Base-by-base conservation (phyloP, 2,797 vertebrate species). In the Decapterus maruadsi region DNA sequence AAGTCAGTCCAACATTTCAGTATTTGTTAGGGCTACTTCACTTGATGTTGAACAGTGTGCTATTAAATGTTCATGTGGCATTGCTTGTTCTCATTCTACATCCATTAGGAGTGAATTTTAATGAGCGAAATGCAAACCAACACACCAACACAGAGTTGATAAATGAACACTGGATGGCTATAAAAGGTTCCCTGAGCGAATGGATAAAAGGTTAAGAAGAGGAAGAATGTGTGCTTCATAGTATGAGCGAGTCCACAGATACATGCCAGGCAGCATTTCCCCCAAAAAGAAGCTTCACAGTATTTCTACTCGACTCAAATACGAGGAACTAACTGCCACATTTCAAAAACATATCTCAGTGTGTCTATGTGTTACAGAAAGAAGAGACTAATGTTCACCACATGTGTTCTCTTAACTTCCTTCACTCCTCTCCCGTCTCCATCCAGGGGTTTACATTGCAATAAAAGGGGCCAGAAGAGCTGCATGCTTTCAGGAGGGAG, bases 321-420 rank as follows among this genome's bases (percentile, higher is more conserved):
- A 80, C 54, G 66, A 68, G 61, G 20, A 84, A 69, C 62, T 59
- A 87, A 82, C 72, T 79, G 78, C 82, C 83, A 84, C 77, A 77
- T 90, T 84, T 78, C 82, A 40, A 87, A 90, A 87, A 77, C 75
- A 89, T 79, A 77, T 76, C 83, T 85, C 66, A 64, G 59, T 84
- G 80, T 86, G 78, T 70, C 66, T 87, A 57, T 88, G 85, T 89
- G 85, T 83, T 54, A 63, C 77, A 83, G 76, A 83, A 82, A 84
- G 85, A 82, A 76, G 74, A 81, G 64, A 46, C 81, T 92, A 93
- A 94, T 92, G 78, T 87, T 84, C 82, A 80, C 90, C 93, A 93
- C 82, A 90, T 94, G 93, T 90, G 84, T 68, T 77, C 64, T 80
- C 40, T 81, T 59, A 38, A 62, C 64, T 66, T 76, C 48, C 67